A percentile compares a stretch with the other conserved stretches of the same genome.
Conservation (phyloP, 1,140 invertebrate species). For the Oncopeltus fasciatus region DNA sequence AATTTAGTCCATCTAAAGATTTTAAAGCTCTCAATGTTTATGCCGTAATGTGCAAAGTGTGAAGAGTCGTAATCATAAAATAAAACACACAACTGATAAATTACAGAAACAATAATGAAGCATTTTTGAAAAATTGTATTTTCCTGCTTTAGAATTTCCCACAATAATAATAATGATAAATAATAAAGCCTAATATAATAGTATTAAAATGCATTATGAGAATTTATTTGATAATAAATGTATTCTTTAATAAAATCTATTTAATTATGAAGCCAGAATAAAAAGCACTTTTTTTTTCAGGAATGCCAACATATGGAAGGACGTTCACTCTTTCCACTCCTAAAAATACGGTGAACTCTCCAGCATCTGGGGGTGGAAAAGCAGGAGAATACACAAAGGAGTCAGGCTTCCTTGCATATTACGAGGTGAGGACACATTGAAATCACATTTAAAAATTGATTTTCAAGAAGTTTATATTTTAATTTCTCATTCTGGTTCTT, state of each 20-base stretch:
- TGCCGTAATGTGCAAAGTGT: no score
- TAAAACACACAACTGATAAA: no score
- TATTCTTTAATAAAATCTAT: no score
- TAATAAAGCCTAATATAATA: background rate
- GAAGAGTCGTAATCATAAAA: no score
- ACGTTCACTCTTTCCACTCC: slow-evolving; percentile 76
- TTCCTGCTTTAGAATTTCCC: no score
- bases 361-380: slow-evolving; percentile 76
- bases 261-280: background rate
- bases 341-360: slow-evolving; percentile 69
- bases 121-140: no score
- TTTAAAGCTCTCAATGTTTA: no score
- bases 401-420: slow-evolving; percentile 84
- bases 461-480: background rate
- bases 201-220: background rate
- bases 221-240: background rate
- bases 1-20: no score
- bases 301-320: slow-evolving; percentile 93
- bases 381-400: slow-evolving; percentile 88
- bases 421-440: slow-evolving; percentile 52
- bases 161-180: no score
- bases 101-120: no score
- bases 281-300: background rate
- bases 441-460: background rate
- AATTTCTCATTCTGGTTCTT: background rate